phyloP scores from a whole-genome alignment of 2,113 vertebrate genomes.

The Pygoscelis antarcticus region DNA sequence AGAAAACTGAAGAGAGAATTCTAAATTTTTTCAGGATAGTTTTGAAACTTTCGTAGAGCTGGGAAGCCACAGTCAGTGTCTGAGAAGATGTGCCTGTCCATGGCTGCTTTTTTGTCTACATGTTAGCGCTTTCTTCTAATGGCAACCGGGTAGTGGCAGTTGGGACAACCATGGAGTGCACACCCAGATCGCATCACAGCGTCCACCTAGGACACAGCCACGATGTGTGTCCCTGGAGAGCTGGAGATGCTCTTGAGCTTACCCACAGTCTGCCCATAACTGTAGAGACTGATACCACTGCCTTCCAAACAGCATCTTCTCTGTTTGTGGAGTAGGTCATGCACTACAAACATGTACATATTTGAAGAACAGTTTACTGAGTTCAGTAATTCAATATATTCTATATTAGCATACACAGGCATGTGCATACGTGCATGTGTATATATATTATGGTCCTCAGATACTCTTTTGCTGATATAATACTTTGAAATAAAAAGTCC shows the following conservation, averaged over 20 bases:
- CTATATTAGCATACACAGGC: neutral
- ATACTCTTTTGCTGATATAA: neutral
- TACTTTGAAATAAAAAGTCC: neutral
- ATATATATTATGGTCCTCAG: neutral
- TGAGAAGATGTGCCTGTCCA: neutral
- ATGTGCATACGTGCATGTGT: fast-evolving
- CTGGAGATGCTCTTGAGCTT: neutral
- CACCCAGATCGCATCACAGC: neutral
- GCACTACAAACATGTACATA: neutral
- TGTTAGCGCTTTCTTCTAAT: neutral
- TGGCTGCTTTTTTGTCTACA: neutral
- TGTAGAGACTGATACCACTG: neutral
- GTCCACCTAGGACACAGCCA: too few species aligned
- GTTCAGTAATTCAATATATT: neutral
- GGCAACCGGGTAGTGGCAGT: neutral
- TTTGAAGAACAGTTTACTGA: neutral
- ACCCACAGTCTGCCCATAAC: neutral
- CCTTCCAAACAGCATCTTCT: neutral
- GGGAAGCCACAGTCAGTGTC: neutral
- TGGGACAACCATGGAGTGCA: neutral
- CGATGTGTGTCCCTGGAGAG: neutral
- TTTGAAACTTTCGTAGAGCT: neutral
- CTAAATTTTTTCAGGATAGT: neutral
- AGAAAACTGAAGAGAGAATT: neutral
- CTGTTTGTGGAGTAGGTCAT: neutral